phyloP scores from a whole-genome alignment of 2,113 vertebrate species.

The Lophochroa leadbeateri region DNA sequence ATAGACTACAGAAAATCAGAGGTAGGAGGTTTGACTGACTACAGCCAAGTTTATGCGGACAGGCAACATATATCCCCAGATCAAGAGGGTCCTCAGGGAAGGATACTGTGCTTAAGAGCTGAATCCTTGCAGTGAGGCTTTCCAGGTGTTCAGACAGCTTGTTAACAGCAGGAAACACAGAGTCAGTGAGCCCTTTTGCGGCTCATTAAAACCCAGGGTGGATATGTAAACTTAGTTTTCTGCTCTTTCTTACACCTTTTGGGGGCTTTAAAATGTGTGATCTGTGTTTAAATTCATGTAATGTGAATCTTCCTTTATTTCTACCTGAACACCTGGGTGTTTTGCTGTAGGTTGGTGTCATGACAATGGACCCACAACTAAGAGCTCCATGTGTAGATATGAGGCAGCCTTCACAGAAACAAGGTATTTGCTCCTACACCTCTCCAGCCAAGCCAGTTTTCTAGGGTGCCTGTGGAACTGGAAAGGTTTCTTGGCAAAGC shows the following conservation, averaged over 20 bases:
- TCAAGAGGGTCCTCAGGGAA: not conserved
- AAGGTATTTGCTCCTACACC: not conserved
- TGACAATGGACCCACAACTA: not conserved
- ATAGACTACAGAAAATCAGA: not conserved
- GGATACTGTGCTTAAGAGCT: not conserved
- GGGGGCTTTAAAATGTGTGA: not conserved
- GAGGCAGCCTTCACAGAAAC: not conserved
- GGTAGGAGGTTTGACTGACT: not conserved
- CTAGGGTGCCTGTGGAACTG: not conserved
- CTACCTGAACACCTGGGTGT: not conserved
- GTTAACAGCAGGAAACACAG: not conserved
- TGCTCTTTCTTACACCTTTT: not conserved
- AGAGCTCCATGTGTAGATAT: not conserved
- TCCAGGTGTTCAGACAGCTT: constrained; percentile 31
- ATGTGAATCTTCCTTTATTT: not conserved
- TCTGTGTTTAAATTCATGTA: not conserved
- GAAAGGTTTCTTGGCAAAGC: not conserved
- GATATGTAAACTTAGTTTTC: not conserved
- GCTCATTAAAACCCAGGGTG: not conserved
- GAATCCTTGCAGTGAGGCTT: not conserved
- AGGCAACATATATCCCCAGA: not conserved
- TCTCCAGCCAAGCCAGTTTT: not conserved
- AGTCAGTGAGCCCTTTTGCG: not conserved
- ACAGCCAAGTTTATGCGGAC: not conserved
- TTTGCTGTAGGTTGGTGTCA: not conserved